Evolutionary conservation across 53 echinoderm and acorn worm genomes (phyloP), one percentile per base, ranked within the genome.

Genomic region (Antedon mediterranea): DNA sequence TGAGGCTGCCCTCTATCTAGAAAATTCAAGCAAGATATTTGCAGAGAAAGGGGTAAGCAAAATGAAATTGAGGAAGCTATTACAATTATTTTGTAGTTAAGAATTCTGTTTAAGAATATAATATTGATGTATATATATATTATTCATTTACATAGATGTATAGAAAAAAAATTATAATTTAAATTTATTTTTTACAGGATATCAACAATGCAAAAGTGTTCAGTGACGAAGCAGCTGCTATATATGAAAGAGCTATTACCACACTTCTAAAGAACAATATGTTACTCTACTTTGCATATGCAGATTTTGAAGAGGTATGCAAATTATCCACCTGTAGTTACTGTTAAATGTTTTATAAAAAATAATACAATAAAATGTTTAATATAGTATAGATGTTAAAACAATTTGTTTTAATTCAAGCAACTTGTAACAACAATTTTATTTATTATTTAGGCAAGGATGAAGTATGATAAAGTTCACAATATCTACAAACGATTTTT

Each of bases 191-290:
- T 43, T 79, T 81, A 0, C 82, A 97, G 97, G 97, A 97, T 72
- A 91, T 97, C 87, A 97, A 97, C 84, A 97, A 93, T 86, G 89
- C 92, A 29, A 92, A 97, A 77, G 91, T 97, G 44, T 97, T 92
- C 92, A 97, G 92, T 73, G 97, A 97, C n/a, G 97, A 97, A 72
- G 97, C 97, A 31, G 97, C 97, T 6, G 89, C 92, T 32, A 89
- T 97, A 77, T 97, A 92, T 78, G 97, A 97, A 79, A 83, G 97
- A 81, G 97, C 97, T 20, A 97, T 97, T 73, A 89, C 92, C 34
- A 85, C 92, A 2, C 82, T 89, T 30, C 89, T 97, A 92, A 97
- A 97, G 90, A 90, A 86, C 43, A 97, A 90, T 71, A 90, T 91
- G 88, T 85, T 97, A 3, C 89, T 88, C 29, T 97, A 92, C 84